phyloP scores from a whole-genome alignment of 2,888 invertebrate genomes.

The Epirrhoe alternata region DNA sequence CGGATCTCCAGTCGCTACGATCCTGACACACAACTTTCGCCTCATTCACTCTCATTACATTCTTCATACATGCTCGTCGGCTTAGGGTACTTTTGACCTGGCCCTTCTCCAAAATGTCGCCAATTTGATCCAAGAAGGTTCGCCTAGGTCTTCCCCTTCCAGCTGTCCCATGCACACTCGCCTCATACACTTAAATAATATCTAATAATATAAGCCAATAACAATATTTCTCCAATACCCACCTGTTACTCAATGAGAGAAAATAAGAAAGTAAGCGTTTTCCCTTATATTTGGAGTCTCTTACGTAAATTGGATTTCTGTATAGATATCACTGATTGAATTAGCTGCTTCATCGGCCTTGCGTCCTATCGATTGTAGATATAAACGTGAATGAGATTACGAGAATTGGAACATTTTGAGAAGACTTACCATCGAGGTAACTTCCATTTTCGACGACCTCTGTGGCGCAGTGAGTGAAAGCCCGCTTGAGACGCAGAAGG shows the following conservation, averaged over 20 bases:
- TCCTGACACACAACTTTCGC: too few species aligned
- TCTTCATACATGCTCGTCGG: too few species aligned
- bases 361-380: constrained; percentile 42
- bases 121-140: too few species aligned
- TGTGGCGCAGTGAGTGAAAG: too few species aligned
- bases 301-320: constrained; percentile 76
- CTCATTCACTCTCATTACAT: too few species aligned
- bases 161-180: too few species aligned
- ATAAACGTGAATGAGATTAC: constrained; percentile 26
- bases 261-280: constrained; percentile 42
- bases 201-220: constrained; percentile 9
- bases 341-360: constrained; percentile 71
- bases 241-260: constrained; percentile 43
- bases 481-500: too few species aligned
- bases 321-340: constrained; percentile 79
- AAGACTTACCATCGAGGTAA: constrained; percentile 4
- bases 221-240: constrained; percentile 39
- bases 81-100: too few species aligned
- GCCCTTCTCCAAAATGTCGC: too few species aligned
- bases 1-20: too few species aligned
- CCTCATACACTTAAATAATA: background rate
- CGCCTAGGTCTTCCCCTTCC: too few species aligned
- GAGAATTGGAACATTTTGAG: constrained; percentile 10
- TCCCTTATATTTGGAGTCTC: constrained; percentile 59
- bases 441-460: too few species aligned